These are phyloP conservation scores for Ommatoiulus sabulosus DNA, from an alignment of 2,888 invertebrate genomes.

Conservation along the genomic window DNA sequence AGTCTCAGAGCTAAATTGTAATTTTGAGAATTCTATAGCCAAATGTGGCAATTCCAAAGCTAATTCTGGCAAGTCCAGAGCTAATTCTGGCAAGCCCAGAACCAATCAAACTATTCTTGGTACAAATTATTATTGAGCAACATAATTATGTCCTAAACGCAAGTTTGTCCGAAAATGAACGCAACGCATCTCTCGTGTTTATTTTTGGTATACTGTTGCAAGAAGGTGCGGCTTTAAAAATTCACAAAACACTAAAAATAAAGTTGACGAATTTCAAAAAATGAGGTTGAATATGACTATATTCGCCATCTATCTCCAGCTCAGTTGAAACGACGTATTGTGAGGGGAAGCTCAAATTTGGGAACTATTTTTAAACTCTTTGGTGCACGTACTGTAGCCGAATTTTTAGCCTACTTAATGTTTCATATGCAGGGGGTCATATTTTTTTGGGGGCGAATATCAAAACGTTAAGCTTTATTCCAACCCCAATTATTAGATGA, in stretches of 20 bases:
- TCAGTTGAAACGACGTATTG: background rate
- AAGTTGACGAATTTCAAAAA: slow-evolving; percentile 11
- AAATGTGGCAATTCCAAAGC: no score
- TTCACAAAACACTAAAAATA: background rate
- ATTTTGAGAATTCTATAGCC: no score
- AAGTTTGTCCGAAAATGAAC: background rate
- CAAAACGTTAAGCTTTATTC: slow-evolving; percentile 15
- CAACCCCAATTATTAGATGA: slow-evolving; percentile 26
- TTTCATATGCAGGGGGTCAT: slow-evolving; percentile 12
- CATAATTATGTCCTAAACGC: background rate
- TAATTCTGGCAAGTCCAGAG: no score
- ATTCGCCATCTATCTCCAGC: background rate
- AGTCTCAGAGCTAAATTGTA: no score
- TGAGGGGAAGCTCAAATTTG: background rate
- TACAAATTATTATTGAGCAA: no score
- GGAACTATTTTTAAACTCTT: slow-evolving; percentile 15
- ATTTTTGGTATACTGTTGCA: background rate
- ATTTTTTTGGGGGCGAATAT: slow-evolving; percentile 8
- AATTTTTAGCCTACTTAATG: slow-evolving; percentile 19
- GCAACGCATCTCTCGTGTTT: background rate
- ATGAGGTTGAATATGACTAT: slow-evolving; percentile 6
- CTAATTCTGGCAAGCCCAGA: no score
- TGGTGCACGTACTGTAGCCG: background rate
- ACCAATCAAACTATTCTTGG: no score
- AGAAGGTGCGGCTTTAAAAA: background rate